Evolutionary conservation across 2,113 vertebrate genomes (phyloP).

Genomic region (Agelaius phoeniceus): DNA sequence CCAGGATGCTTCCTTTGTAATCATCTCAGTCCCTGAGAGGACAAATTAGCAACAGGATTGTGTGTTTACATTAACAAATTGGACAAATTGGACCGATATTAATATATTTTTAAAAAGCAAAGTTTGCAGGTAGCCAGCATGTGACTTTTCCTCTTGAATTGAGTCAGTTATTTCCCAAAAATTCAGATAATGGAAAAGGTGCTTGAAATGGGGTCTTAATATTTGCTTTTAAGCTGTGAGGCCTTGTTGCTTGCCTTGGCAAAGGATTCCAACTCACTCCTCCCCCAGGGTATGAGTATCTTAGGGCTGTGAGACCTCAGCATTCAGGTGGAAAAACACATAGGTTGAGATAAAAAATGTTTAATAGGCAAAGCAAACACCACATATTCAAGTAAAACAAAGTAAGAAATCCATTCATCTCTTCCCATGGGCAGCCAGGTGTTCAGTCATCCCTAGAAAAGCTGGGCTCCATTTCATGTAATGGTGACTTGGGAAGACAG

Average conservation of each 20-base stretch:
- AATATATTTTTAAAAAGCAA: background rate
- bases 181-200: background rate
- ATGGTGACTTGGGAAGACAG: background rate
- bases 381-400: background rate
- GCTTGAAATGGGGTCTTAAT: background rate
- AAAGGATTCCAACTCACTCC: rapidly evolving
- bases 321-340: background rate
- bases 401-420: background rate
- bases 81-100: background rate
- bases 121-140: background rate
- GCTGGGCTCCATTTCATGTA: background rate
- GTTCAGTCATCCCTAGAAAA: background rate
- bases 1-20: background rate
- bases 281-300: rapidly evolving
- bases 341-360: background rate
- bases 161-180: background rate
- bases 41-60: background rate
- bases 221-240: background rate
- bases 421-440: background rate
- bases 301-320: background rate
- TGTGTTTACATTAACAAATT: background rate
- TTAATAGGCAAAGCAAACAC: background rate
- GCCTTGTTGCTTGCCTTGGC: background rate
- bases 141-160: background rate
- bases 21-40: background rate